Conservation (phyloP, 2,888 invertebrate species). For the Hypsopygia costalis region DNA sequence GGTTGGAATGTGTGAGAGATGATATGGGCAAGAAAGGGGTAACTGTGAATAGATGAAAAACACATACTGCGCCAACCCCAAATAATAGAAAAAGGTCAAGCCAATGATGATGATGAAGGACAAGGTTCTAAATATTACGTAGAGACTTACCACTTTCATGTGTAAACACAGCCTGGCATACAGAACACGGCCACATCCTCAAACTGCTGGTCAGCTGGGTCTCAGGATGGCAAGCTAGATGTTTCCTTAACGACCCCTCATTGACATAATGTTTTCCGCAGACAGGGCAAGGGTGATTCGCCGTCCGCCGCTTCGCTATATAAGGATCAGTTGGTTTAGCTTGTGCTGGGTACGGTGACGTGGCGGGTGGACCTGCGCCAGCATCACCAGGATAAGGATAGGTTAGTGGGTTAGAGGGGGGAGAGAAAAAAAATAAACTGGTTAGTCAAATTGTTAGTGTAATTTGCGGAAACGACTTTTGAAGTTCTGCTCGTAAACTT, state of each 20-base stretch:
- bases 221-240: slow-evolving; percentile 96
- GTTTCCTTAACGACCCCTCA: slow-evolving; percentile 95
- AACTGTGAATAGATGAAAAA: too few species aligned
- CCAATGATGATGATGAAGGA: too few species aligned
- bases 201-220: slow-evolving; percentile 92
- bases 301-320: slow-evolving; percentile 95
- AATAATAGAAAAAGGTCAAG: too few species aligned
- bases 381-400: slow-evolving; percentile 74
- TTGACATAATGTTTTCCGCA: slow-evolving; percentile 98
- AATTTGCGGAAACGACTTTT: slow-evolving; percentile 32
- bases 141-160: slow-evolving; percentile 92
- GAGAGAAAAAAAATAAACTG: slow-evolving; percentile 47
- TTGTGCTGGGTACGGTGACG: slow-evolving; percentile 81
- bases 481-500: slow-evolving; percentile 9
- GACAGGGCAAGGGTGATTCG: slow-evolving; percentile 96
- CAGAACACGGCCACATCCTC: slow-evolving; percentile 97
- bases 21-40: too few species aligned
- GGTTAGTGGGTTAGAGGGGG: slow-evolving; percentile 70
- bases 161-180: slow-evolving; percentile 96
- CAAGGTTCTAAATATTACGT: too few species aligned
- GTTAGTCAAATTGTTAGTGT: slow-evolving; percentile 64
- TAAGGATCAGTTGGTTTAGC: slow-evolving; percentile 86
- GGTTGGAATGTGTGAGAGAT: too few species aligned
- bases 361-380: slow-evolving; percentile 78
- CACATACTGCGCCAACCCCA: too few species aligned